Conservation (phyloP, 2,113 vertebrate species). For the Hippolais icterina region DNA sequence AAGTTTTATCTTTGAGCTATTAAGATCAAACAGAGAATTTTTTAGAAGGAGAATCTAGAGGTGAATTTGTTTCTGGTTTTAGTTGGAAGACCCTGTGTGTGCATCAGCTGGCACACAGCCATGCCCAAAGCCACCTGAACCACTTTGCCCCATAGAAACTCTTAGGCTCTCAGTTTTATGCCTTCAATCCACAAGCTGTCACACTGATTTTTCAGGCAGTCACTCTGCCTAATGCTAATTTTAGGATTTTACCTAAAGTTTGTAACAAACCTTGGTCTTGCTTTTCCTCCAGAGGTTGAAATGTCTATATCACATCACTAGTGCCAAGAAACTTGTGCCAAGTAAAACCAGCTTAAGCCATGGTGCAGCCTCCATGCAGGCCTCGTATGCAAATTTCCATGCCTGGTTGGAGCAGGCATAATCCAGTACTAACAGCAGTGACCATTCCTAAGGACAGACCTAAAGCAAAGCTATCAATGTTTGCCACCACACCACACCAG, state of each 20-base stretch:
- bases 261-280: not conserved
- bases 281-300: not conserved
- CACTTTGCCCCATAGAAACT: not conserved
- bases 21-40: not conserved
- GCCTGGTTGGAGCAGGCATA: not conserved
- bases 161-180: not conserved
- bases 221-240: not conserved
- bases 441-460: not conserved
- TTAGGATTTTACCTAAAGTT: not conserved
- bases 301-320: not conserved
- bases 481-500: not conserved
- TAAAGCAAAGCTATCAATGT: not conserved
- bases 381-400: not conserved
- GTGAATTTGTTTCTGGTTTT: not conserved
- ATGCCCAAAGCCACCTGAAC: not conserved
- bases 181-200: not conserved
- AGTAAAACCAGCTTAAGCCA: not conserved
- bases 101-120: accelerated
- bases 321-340: not conserved
- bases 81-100: not conserved
- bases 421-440: not conserved
- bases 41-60: not conserved
- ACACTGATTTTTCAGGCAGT: not conserved
- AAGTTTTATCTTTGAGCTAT: not conserved
- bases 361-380: not conserved